These are phyloP conservation scores for Aegypius monachus DNA, from an alignment of 2,113 vertebrate genomes.

Conservation along the genomic window DNA sequence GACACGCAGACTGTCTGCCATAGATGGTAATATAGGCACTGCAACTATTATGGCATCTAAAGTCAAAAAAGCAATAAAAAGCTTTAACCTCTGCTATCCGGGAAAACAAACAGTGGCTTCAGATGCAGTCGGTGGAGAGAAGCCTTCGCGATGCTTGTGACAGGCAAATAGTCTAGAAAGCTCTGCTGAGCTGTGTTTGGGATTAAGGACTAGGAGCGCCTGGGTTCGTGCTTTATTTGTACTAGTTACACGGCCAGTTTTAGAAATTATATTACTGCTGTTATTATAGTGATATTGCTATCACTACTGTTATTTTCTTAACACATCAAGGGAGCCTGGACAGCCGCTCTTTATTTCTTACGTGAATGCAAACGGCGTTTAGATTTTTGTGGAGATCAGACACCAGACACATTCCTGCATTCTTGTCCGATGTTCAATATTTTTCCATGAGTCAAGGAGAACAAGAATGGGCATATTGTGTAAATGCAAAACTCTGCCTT, in stretches of 20 bases:
- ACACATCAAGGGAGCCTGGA: background rate
- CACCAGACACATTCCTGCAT: conserved; percentile 59
- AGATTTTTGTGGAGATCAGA: conserved; percentile 55
- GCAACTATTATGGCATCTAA: conserved; percentile 20
- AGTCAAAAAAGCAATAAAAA: conserved; percentile 34
- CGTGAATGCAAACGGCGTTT: conserved; percentile 27
- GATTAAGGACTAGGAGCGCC: background rate
- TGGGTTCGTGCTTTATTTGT: background rate
- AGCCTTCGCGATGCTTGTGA: background rate
- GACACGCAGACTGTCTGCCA: conserved; percentile 15
- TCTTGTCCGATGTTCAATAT: conserved; percentile 58
- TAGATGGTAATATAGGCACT: conserved; percentile 64
- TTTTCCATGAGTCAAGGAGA: conserved; percentile 68
- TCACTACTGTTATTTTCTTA: conserved; percentile 55
- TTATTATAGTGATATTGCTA: conserved; percentile 46
- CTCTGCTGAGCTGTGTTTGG: background rate
- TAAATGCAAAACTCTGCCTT: conserved; percentile 54
- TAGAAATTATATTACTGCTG: conserved; percentile 5
- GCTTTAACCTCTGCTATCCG: conserved; percentile 15
- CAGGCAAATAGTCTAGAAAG: background rate
- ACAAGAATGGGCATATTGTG: conserved; percentile 57
- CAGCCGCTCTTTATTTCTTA: conserved; percentile 28
- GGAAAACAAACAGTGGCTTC: background rate
- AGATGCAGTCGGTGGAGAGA: background rate
- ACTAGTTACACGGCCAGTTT: background rate